Evolutionary conservation across 2,113 vertebrate genomes (phyloP).

Genomic region (Grallaria varia): DNA sequence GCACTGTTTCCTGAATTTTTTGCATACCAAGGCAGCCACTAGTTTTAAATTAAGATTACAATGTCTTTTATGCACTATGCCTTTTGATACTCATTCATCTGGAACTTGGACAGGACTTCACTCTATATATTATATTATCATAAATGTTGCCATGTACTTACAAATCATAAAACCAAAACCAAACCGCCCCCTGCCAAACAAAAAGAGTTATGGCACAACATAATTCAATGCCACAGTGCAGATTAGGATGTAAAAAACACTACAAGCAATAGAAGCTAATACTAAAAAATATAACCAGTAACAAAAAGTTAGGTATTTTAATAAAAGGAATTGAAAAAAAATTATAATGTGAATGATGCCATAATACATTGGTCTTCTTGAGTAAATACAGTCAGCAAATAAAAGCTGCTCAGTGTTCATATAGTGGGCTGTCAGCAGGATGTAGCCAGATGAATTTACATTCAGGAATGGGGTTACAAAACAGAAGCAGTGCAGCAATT

Average conservation of each 20-base stretch:
- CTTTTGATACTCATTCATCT: background rate
- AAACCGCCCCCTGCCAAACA: background rate
- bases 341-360: background rate
- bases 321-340: background rate
- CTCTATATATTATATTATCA: slow-evolving; percentile 33
- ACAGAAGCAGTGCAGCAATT: background rate
- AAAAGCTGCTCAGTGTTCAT: background rate
- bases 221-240: background rate
- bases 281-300: background rate
- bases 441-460: background rate
- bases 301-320: background rate
- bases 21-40: background rate
- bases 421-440: background rate
- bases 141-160: slow-evolving; percentile 44
- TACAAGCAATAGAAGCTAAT: background rate
- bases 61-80: background rate
- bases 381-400: background rate
- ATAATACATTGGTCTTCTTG: background rate
- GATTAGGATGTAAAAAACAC: slow-evolving; percentile 10
- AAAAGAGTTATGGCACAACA: background rate
- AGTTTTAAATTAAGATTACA: background rate
- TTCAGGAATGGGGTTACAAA: background rate
- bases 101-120: slow-evolving; percentile 41
- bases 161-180: slow-evolving; percentile 46
- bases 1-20: slow-evolving; percentile 18